Evolutionary conservation across 2,113 vertebrate genomes (phyloP).

Genomic region (Tyrannus savana): DNA sequence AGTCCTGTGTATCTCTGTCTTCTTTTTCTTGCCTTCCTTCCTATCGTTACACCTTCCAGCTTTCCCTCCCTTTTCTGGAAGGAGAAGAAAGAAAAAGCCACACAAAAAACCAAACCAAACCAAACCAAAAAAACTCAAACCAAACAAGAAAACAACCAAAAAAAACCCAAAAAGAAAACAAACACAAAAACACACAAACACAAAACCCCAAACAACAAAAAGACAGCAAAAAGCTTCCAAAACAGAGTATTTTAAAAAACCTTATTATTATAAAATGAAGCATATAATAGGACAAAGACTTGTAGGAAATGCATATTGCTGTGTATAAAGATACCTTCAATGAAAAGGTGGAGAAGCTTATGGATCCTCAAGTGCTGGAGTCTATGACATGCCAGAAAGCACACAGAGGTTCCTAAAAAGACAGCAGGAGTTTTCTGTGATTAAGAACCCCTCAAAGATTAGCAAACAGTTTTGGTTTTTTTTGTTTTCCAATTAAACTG

Average conservation of each 20-base stretch:
- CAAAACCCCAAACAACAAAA: background rate
- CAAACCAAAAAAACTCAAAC: no score
- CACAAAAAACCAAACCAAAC: no score
- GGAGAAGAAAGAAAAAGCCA: background rate
- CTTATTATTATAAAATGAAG: background rate
- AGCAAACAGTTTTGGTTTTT: background rate
- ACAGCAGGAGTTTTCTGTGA: background rate
- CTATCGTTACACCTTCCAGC: background rate
- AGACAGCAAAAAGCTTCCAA: background rate
- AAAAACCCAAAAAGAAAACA: background rate
- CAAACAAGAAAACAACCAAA: background rate
- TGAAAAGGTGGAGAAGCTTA: background rate
- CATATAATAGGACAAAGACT: background rate
- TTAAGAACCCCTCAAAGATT: background rate
- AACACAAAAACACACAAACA: no score
- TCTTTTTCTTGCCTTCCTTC: background rate
- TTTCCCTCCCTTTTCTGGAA: background rate
- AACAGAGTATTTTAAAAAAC: background rate
- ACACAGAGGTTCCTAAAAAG: background rate
- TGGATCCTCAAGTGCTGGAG: background rate
- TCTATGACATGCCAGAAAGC: background rate
- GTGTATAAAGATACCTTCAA: background rate
- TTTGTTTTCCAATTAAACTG: background rate
- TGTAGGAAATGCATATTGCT: background rate
- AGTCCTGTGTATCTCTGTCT: background rate